Evolutionary conservation across 1,140 invertebrate species (phyloP).

Genomic region (Eupristina koningsbergeri): DNA sequence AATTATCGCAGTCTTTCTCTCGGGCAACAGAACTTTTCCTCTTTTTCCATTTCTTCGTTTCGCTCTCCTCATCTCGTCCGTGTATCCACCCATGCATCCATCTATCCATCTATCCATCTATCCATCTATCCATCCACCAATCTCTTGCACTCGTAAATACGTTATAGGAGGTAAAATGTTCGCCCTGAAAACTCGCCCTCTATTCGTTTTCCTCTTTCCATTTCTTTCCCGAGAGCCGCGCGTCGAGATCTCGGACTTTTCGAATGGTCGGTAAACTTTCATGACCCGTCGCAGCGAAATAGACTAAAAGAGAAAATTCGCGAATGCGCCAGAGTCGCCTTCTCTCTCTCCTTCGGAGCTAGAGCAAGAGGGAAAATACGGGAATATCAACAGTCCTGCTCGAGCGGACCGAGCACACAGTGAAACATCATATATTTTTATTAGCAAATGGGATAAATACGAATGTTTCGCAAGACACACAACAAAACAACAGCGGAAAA

Average conservation of each 20-base stretch:
- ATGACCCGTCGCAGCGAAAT: conserved; percentile 39
- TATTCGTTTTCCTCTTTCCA: conserved; percentile 5
- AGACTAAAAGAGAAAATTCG: conserved; percentile 24
- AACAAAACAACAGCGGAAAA: neutral
- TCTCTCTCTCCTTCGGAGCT: neutral
- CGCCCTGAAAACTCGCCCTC: conserved; percentile 37
- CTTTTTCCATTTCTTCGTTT: neutral
- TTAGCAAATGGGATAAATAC: neutral
- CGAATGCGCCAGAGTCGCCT: neutral
- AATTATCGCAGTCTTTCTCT: conserved; percentile 20
- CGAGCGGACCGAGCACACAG: neutral
- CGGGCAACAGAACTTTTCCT: neutral
- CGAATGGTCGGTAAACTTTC: conserved; percentile 50
- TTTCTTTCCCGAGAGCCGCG: neutral
- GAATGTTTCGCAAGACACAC: neutral
- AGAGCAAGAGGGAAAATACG: neutral
- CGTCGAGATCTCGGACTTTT: conserved; percentile 38
- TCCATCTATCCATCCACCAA: conserved; percentile 10
- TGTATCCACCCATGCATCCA: neutral
- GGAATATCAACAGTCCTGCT: neutral
- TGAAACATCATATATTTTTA: conserved; percentile 6
- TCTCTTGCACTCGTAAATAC: conserved; percentile 46
- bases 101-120: neutral
- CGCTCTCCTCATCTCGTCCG: neutral
- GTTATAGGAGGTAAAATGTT: conserved; percentile 42